Base-by-base conservation (phyloP, 2,888 invertebrate species). In the Limnephilus rhombicus region DNA sequence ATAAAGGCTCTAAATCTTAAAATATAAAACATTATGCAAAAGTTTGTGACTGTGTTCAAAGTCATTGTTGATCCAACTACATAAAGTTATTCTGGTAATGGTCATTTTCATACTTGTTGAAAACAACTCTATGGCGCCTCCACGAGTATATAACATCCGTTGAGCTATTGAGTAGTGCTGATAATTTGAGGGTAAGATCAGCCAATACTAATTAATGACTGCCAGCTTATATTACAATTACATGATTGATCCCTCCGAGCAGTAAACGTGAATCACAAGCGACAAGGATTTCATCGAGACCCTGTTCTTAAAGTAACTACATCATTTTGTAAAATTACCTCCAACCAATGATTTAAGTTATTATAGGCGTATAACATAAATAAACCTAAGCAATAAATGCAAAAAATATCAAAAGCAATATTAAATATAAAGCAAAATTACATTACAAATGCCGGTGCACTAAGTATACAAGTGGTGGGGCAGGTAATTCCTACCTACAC, bases 371-470 rank as follows among this genome's bases (percentile, higher is more conserved):
- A 92, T 87, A 90, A 92, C 85, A 89, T 92, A 90, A 45, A 87
- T 87, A 80, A 88, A 90, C 80, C 89, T 91, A 91, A 82, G 45
- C 68, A 91, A 82, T 91, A 92, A 94, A 95, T 96, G 96, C 95
- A 94, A 95, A 93, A 92, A 92, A 80, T 80, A 89, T 89, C 88
- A 80, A 89, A 89, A 89, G 88, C 68, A 92, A 85, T 91, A 85
- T 85, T 85, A 91, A 91, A 53, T 92, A 90, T 90, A 89, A 96
- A 93, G 93, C 93, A 91, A 92, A 89, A 89, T 53, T 91, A 92
- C 85, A 89, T 80, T 88, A 89, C 91, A 92, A 91, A 93, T 91
- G 92, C 92, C 92, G 92, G 89, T 90, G 68, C 83, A 37, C 37
- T 80, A 49, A 81, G 81, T 89, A 82, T 49, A 49, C 37, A 31